Conservation (phyloP, 2,888 invertebrate genomes). For the Oxycera nigricornis region DNA sequence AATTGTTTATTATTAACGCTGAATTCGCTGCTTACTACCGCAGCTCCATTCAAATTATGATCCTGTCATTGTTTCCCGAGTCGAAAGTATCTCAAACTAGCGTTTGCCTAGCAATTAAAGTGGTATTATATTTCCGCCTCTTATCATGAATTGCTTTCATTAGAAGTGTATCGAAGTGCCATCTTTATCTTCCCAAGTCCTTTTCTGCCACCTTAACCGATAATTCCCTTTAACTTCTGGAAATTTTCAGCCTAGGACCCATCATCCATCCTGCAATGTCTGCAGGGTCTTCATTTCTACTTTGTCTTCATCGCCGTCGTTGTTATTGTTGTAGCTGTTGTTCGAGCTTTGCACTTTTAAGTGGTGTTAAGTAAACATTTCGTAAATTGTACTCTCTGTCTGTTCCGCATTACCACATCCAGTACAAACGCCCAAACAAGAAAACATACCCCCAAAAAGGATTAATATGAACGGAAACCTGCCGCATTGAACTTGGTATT, state of each 20-base stretch:
- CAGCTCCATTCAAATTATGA: too few relatives aligned
- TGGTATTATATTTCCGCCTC: constrained; percentile 14
- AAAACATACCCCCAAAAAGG: neutral
- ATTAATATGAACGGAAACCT: neutral
- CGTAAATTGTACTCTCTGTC: neutral
- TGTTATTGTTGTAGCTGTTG: neutral
- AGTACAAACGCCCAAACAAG: neutral
- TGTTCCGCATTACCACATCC: neutral
- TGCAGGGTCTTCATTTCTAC: neutral
- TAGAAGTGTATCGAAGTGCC: constrained; percentile 22
- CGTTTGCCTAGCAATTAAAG: neutral
- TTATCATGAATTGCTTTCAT: constrained; percentile 28
- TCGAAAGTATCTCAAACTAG: too few relatives aligned
- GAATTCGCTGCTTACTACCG: too few relatives aligned
- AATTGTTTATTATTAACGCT: too few relatives aligned
- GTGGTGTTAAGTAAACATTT: constrained; percentile 37
- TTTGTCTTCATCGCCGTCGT: neutral
- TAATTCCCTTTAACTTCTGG: neutral
- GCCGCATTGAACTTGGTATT: neutral
- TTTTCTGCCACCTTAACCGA: neutral
- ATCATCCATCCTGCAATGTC: neutral
- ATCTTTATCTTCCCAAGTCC: too few relatives aligned
- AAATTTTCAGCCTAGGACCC: neutral
- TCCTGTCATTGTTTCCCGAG: too few relatives aligned
- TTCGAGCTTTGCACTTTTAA: constrained; percentile 37